These are phyloP conservation scores for Bufotes viridis DNA, from an alignment of 2,797 vertebrate species.

Conservation along the genomic window DNA sequence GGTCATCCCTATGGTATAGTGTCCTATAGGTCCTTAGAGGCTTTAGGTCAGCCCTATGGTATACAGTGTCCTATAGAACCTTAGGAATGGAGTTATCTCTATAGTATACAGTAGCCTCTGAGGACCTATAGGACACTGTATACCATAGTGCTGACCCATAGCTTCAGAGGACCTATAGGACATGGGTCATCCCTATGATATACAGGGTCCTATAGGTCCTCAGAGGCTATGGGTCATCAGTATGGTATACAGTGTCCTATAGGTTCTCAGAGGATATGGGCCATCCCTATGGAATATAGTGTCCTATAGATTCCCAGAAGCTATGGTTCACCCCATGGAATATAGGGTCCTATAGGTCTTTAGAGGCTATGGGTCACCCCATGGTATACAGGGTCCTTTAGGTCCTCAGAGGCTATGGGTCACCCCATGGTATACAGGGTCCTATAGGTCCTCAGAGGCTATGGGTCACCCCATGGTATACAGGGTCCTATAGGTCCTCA, in stretches of 20 bases:
- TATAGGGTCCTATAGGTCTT: not conserved
- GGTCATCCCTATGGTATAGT: not conserved
- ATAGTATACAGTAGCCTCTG: not conserved
- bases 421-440: not conserved
- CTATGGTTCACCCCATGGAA: not conserved
- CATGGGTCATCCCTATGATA: not conserved
- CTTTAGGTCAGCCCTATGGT: not conserved
- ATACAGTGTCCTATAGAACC: not conserved
- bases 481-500: not conserved
- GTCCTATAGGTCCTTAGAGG: not conserved
- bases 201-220: not conserved
- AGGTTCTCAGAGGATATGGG: too few species aligned
- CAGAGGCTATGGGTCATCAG: not conserved
- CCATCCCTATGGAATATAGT: too few species aligned
- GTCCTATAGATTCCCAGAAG: not conserved
- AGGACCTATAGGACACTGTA: not conserved
- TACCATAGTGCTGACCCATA: not conserved
- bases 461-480: not conserved
- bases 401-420: not conserved
- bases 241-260: not conserved
- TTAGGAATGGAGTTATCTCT: not conserved
- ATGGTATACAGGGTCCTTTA: not conserved
- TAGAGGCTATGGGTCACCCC: not conserved
- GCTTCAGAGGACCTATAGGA: not conserved
- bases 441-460: not conserved